phyloP scores from a whole-genome alignment of 2,888 invertebrate species.

The Sminthurides aquaticus region DNA sequence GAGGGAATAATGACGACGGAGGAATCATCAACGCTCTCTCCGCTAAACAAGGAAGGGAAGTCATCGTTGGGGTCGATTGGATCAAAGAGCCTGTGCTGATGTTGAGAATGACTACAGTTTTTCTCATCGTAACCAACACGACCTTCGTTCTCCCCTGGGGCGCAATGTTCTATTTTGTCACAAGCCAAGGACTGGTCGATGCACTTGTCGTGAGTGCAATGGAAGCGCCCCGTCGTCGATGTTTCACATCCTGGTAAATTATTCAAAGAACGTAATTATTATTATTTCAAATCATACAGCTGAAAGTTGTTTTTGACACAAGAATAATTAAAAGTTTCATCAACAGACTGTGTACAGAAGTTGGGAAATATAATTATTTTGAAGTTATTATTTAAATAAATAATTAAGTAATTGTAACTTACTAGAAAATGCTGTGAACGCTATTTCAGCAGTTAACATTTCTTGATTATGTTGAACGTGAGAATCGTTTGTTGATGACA shows the following conservation, averaged over 20 bases:
- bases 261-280: neutral
- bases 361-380: too few relatives aligned
- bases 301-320: neutral
- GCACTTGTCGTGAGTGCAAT: conserved; percentile 15
- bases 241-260: conserved; percentile 9
- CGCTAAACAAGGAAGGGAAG: neutral
- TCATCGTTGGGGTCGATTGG: neutral
- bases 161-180: conserved; percentile 10
- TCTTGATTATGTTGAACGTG: conserved; percentile 9
- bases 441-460: conserved; percentile 10
- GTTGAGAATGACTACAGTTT: neutral
- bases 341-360: too few relatives aligned
- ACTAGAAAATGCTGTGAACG: conserved; percentile 17
- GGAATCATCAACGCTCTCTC: neutral
- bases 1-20: neutral
- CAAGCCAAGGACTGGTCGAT: conserved; percentile 6
- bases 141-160: conserved; percentile 13
- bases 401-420: too few relatives aligned
- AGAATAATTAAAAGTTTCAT: neutral
- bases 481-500: conserved; percentile 1
- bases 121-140: conserved; percentile 6
- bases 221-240: neutral
- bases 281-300: too few relatives aligned
- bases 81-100: neutral
- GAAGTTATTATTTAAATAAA: too few relatives aligned